A percentile compares a stretch with the other conserved stretches of the same genome.
These are phyloP conservation scores for Gambusia affinis DNA, from an alignment of 2,113 vertebrate genomes.

Conservation along the genomic window DNA sequence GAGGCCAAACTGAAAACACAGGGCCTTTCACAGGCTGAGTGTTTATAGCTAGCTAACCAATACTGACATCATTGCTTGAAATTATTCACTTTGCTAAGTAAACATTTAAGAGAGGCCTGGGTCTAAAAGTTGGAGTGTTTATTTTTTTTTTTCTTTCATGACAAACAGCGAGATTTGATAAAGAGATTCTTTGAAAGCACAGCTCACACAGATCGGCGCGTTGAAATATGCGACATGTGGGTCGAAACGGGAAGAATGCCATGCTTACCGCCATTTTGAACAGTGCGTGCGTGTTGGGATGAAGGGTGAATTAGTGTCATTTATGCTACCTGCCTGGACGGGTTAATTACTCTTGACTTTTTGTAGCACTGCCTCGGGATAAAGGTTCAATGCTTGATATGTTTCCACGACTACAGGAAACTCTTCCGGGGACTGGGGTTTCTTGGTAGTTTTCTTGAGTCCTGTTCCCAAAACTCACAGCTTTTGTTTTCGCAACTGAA, in stretches of 20 bases:
- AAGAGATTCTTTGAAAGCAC: neutral
- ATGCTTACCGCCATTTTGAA: too few species aligned
- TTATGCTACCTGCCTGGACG: too few species aligned
- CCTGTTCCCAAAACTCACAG: too few species aligned
- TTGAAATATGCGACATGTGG: neutral
- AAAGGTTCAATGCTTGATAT: too few species aligned
- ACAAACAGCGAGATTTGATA: neutral
- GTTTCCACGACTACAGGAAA: too few species aligned
- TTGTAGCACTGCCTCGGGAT: too few species aligned
- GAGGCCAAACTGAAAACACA: slow-evolving; percentile 41
- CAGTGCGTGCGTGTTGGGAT: too few species aligned
- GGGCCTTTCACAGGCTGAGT: slow-evolving; percentile 32
- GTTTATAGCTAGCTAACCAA: slow-evolving; percentile 35
- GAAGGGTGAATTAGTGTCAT: too few species aligned
- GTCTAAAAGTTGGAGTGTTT: neutral
- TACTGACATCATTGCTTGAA: slow-evolving; percentile 34
- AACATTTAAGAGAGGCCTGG: neutral
- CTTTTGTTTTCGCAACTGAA: too few species aligned
- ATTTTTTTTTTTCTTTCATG: neutral
- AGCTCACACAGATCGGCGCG: neutral
- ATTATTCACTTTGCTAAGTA: slow-evolving; percentile 21
- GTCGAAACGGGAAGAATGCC: neutral
- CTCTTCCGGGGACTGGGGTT: too few species aligned
- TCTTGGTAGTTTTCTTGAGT: too few species aligned
- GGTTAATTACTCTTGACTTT: too few species aligned